These are phyloP conservation scores for Lordiphosa fenestrarum DNA, from an alignment of 2,888 invertebrate species.

Conservation along the genomic window DNA sequence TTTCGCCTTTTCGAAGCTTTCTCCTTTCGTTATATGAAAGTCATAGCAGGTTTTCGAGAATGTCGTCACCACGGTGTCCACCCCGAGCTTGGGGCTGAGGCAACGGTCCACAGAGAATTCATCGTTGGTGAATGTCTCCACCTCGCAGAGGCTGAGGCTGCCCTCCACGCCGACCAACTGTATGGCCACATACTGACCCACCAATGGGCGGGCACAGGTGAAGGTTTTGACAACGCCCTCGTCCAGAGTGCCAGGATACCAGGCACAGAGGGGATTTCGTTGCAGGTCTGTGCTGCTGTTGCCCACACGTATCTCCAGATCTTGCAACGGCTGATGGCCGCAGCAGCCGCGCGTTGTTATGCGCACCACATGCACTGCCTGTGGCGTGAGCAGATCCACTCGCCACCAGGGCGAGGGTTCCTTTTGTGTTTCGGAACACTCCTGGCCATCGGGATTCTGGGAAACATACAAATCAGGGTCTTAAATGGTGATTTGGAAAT, in stretches of 20 bases:
- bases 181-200: conserved; percentile 93
- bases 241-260: conserved; percentile 96
- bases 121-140: conserved; percentile 94
- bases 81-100: conserved; percentile 86
- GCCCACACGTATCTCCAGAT: conserved; percentile 93
- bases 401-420: conserved; percentile 97
- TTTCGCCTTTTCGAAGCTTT: conserved; percentile 90
- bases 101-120: conserved; percentile 94
- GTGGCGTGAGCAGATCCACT: conserved; percentile 91
- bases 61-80: conserved; percentile 90
- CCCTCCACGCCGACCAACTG: conserved; percentile 95
- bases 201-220: conserved; percentile 90
- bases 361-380: conserved; percentile 91
- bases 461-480: not conserved
- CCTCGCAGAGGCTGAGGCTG: conserved; percentile 93
- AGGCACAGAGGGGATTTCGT: conserved; percentile 93
- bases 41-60: conserved; percentile 94
- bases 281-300: conserved; percentile 93
- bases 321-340: conserved; percentile 93
- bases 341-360: conserved; percentile 86
- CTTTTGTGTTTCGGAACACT: conserved; percentile 93
- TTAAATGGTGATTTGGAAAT: too few relatives aligned
- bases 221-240: conserved; percentile 96
- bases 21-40: conserved; percentile 90
- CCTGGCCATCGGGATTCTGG: conserved; percentile 91